These are phyloP conservation scores for Eupleurogrammus muticus DNA, from an alignment of 2,797 vertebrate species.

Conservation along the genomic window DNA sequence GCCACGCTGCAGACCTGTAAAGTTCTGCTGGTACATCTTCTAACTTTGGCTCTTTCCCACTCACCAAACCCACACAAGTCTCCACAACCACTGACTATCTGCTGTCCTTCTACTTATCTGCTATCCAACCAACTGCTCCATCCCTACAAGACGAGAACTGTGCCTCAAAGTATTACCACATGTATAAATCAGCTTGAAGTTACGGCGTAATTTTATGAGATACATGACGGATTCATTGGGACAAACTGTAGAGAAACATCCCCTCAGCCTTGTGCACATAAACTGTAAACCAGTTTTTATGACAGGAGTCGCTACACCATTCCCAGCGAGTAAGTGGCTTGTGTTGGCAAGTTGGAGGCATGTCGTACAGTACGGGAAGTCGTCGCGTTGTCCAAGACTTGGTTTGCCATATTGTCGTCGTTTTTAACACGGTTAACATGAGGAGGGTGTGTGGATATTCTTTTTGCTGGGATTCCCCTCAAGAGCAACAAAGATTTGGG, in stretches of 20 bases:
- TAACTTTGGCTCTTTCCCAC: no score
- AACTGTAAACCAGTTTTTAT: slow-evolving; percentile 32
- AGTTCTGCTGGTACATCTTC: no score
- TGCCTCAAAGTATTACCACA: slow-evolving; percentile 7
- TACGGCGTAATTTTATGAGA: slow-evolving; percentile 8
- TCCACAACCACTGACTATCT: no score
- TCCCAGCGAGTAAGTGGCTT: slow-evolving; percentile 10
- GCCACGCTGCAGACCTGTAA: no score
- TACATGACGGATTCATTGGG: neutral
- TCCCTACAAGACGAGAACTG: slow-evolving; percentile 13
- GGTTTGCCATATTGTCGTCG: slow-evolving; percentile 59
- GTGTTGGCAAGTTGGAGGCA: slow-evolving; percentile 10
- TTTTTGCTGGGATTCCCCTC: slow-evolving; percentile 56
- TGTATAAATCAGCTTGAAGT: slow-evolving; percentile 20
- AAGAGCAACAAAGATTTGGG: slow-evolving; percentile 71
- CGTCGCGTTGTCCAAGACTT: slow-evolving; percentile 42
- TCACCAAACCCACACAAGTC: no score
- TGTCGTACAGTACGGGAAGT: slow-evolving; percentile 15
- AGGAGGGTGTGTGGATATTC: slow-evolving; percentile 15
- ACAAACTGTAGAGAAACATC: neutral
- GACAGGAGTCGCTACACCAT: neutral
- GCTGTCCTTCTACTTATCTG: no score
- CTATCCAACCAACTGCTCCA: no score
- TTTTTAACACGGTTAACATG: slow-evolving; percentile 35
- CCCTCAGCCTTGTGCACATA: neutral